phyloP scores from a whole-genome alignment of 1,140 invertebrate genomes.

The Papilio xuthus region DNA sequence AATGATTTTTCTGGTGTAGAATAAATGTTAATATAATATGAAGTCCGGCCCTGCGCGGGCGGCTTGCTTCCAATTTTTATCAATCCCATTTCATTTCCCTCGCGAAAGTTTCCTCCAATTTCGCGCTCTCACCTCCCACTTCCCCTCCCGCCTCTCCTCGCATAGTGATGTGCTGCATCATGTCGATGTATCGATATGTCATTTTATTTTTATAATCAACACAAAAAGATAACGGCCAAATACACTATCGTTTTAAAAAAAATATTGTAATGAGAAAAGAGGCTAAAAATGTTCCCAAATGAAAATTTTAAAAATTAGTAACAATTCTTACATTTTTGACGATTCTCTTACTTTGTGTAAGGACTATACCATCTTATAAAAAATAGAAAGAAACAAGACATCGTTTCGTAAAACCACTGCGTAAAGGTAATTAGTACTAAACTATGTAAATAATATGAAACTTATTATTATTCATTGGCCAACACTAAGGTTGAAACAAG shows the following conservation, averaged over 20 bases:
- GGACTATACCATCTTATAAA: neutral
- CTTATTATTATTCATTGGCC: neutral
- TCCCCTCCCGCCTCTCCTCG: neutral
- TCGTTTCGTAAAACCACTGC: no score
- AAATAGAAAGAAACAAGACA: neutral
- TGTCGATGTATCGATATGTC: neutral
- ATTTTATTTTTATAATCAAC: neutral
- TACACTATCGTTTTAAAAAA: neutral
- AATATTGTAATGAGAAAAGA: neutral
- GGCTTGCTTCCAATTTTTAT: constrained; percentile 81
- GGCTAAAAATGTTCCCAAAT: neutral
- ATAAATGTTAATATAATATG: neutral
- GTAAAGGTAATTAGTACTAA: neutral
- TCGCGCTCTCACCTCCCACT: constrained; percentile 65
- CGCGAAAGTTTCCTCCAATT: constrained; percentile 81
- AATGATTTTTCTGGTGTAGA: neutral
- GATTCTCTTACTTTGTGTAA: no score
- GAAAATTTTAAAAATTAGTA: neutral
- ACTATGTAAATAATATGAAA: constrained; percentile 33
- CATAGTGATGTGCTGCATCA: neutral
- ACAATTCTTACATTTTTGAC: no score
- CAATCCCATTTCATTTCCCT: constrained; percentile 81
- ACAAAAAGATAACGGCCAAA: neutral
- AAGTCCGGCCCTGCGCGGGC: constrained; percentile 60
- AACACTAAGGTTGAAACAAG: constrained; percentile 53